Percentiles rank a stretch among this genome's conserved stretches.
Conservation (phyloP, 2,888 invertebrate species). For the Sarcophaga variegata region DNA sequence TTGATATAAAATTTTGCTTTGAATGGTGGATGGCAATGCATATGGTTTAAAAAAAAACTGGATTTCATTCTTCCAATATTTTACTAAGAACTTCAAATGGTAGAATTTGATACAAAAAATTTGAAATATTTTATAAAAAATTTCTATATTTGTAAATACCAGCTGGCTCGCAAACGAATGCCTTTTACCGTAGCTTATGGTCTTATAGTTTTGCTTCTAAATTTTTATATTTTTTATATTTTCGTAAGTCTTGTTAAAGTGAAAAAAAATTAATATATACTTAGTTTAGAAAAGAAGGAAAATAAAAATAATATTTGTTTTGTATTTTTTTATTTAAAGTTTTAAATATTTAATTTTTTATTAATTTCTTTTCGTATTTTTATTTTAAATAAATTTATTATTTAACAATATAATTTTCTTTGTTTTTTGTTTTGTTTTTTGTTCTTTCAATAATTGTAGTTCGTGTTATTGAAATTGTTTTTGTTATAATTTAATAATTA, state of each 20-base stretch:
- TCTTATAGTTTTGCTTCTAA: neutral
- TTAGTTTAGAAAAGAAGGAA: slow-evolving; percentile 15
- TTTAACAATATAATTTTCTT: slow-evolving; percentile 44
- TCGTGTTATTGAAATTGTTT: slow-evolving; percentile 29
- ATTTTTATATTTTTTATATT: slow-evolving; percentile 13
- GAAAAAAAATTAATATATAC: slow-evolving; percentile 3
- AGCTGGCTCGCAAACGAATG: too few species aligned
- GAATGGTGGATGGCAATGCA: too few species aligned
- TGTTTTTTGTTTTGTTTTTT: slow-evolving; percentile 8
- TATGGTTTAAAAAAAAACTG: too few species aligned
- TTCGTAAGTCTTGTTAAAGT: slow-evolving; percentile 54
- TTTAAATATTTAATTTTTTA: slow-evolving; percentile 62
- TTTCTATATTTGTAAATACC: too few species aligned
- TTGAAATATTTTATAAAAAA: too few species aligned
- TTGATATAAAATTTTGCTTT: too few species aligned
- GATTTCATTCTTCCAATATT: too few species aligned
- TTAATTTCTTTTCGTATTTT: slow-evolving; percentile 51
- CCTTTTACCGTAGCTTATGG: too few species aligned
- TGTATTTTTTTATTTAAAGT: slow-evolving; percentile 44
- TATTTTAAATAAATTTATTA: slow-evolving; percentile 60
- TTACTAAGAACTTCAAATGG: too few species aligned
- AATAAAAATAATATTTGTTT: slow-evolving; percentile 43
- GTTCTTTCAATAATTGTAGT: slow-evolving; percentile 29
- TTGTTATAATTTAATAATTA: slow-evolving; percentile 6
- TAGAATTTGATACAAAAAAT: too few species aligned